Percentiles rank a stretch among this genome's conserved stretches.
phyloP scores from a whole-genome alignment of 1,140 invertebrate species.

The Drosophila busckii region DNA sequence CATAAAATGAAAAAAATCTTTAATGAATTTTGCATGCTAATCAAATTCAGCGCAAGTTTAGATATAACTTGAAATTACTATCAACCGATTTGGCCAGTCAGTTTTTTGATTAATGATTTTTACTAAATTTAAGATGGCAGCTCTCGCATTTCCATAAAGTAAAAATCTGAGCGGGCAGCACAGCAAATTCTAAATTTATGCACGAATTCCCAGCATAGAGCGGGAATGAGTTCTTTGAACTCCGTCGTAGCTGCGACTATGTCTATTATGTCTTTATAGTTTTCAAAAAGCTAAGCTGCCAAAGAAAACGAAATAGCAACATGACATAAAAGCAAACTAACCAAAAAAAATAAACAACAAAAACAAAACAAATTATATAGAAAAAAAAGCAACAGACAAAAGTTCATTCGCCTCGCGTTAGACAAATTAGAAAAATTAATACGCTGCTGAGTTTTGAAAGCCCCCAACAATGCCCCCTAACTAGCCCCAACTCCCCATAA shows the following conservation, averaged over 20 bases:
- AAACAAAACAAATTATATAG: conserved; percentile 31
- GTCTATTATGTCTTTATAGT: conserved; percentile 74
- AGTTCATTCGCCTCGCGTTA: conserved; percentile 69
- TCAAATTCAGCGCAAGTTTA: conserved; percentile 7
- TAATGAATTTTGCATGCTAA: conserved; percentile 34
- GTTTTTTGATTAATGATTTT: conserved; percentile 44
- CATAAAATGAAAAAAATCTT: neutral
- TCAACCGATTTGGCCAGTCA: neutral
- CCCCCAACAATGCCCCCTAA: conserved; percentile 13
- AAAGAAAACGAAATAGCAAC: conserved; percentile 75
- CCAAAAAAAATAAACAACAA: conserved; percentile 28
- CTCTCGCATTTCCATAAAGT: conserved; percentile 42
- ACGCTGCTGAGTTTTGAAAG: conserved; percentile 52
- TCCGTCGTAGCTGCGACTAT: conserved; percentile 48
- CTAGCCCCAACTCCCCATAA: neutral
- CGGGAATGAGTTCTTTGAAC: conserved; percentile 68
- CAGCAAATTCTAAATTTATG: conserved; percentile 61
- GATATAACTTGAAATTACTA: neutral
- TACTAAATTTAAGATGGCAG: conserved; percentile 25
- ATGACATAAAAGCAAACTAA: conserved; percentile 65
- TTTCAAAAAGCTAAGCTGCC: conserved; percentile 51
- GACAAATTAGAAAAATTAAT: conserved; percentile 77
- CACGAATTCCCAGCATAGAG: conserved; percentile 70
- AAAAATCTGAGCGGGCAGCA: conserved; percentile 18
- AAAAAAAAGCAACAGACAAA: conserved; percentile 45